phyloP scores from a whole-genome alignment of 2,797 vertebrate species.

The Sebastes glaucus region DNA sequence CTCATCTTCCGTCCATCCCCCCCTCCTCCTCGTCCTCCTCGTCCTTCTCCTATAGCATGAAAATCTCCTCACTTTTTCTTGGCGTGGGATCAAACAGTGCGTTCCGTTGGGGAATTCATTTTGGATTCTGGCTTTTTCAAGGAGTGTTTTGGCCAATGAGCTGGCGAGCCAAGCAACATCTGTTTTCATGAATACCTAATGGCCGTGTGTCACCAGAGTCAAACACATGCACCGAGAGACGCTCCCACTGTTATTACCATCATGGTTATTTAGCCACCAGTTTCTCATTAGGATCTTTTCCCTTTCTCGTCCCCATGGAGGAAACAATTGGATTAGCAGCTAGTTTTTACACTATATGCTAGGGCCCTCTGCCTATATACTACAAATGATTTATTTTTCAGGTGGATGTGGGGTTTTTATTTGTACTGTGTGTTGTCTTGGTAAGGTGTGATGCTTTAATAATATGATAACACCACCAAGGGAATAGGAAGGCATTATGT shows the following conservation, averaged over 20 bases:
- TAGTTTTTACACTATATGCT: constrained; percentile 30
- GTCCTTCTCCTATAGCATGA: constrained; percentile 43
- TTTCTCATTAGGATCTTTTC: constrained; percentile 71
- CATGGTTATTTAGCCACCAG: constrained; percentile 67
- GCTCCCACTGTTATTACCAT: constrained; percentile 70
- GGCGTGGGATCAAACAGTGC: constrained; percentile 70
- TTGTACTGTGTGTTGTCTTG: constrained; percentile 45
- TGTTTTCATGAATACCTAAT: constrained; percentile 82
- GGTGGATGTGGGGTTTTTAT: constrained; percentile 11
- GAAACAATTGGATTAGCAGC: constrained; percentile 67
- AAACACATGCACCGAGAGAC: constrained; percentile 64
- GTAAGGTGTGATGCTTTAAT: constrained; percentile 39
- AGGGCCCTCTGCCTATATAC: neutral
- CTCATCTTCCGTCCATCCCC: neutral
- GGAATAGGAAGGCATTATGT: constrained; percentile 24
- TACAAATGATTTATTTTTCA: constrained; percentile 24
- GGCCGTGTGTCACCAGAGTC: constrained; percentile 75
- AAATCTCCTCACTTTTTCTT: constrained; percentile 68
- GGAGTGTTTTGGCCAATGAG: constrained; percentile 66
- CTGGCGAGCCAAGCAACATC: constrained; percentile 72
- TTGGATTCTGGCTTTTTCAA: constrained; percentile 69
- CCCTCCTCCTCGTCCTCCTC: neutral
- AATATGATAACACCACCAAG: constrained; percentile 37
- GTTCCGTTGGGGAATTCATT: constrained; percentile 73
- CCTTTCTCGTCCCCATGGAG: constrained; percentile 35